Evolutionary conservation across 2,113 vertebrate species (phyloP).

Genomic region (Scatophagus argus): DNA sequence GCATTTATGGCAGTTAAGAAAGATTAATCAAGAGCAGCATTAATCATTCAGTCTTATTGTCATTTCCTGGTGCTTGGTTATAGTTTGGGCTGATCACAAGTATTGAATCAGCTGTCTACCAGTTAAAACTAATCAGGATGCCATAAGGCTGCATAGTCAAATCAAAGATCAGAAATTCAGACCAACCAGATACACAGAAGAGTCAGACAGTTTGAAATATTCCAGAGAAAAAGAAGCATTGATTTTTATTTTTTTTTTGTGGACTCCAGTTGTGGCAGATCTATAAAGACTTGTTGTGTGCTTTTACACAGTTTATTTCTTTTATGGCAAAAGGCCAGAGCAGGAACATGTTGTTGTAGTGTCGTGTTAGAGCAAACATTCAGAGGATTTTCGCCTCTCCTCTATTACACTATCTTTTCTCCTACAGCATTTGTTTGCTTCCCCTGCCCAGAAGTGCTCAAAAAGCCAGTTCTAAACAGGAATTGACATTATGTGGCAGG

Average conservation of each 20-base stretch:
- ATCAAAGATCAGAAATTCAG: conserved; percentile 42
- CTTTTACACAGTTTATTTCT: conserved; percentile 51
- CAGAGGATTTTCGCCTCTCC: conserved; percentile 13
- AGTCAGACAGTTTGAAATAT: conserved; percentile 42
- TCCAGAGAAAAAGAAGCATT: conserved; percentile 28
- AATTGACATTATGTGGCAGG: conserved; percentile 48
- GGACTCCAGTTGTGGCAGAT: conserved; percentile 43
- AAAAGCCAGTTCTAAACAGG: conserved; percentile 25
- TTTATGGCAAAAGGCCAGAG: conserved; percentile 52
- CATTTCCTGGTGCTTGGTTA: neutral
- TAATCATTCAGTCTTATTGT: neutral
- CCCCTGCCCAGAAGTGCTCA: conserved; percentile 15
- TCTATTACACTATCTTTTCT: conserved; percentile 20
- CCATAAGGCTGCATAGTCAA: conserved; percentile 13
- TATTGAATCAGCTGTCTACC: conserved; percentile 18
- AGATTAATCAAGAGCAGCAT: no score
- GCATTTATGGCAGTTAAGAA: no score
- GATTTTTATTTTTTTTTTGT: conserved; percentile 57
- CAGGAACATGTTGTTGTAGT: conserved; percentile 14
- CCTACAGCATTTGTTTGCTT: conserved; percentile 31
- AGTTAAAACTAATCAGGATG: conserved; percentile 9
- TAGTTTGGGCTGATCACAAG: conserved; percentile 3
- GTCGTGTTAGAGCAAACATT: conserved; percentile 6
- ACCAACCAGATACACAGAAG: conserved; percentile 7
- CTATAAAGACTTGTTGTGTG: conserved; percentile 57